Evolutionary conservation across 2,797 vertebrate genomes (phyloP).

Genomic region (Spatula clypeata): DNA sequence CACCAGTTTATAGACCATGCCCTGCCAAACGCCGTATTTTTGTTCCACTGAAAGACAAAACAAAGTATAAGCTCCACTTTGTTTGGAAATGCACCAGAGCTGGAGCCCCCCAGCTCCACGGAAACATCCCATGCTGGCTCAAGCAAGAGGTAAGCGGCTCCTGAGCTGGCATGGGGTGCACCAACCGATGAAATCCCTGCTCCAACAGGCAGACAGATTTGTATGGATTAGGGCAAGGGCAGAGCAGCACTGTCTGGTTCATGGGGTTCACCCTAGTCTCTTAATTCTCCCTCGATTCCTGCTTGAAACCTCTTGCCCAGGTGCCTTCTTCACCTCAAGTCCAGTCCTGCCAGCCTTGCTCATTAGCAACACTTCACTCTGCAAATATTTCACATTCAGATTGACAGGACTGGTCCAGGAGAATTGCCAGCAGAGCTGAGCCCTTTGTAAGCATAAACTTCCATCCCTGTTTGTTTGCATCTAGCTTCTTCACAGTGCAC

Average conservation of each 20-base stretch:
- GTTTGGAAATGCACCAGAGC: slow-evolving; percentile 38
- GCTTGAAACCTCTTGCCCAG: neutral
- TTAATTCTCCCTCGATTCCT: neutral
- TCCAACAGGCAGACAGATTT: neutral
- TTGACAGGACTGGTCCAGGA: slow-evolving; percentile 49
- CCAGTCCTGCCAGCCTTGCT: neutral
- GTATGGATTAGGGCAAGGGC: neutral
- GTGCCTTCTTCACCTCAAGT: neutral
- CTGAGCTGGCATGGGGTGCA: neutral
- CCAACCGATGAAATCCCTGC: rapidly evolving
- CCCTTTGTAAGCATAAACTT: slow-evolving; percentile 43
- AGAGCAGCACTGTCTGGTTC: neutral
- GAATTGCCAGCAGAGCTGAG: slow-evolving; percentile 26
- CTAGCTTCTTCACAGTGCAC: slow-evolving; percentile 3
- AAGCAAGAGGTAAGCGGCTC: neutral
- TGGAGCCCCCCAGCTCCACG: neutral
- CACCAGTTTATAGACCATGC: neutral
- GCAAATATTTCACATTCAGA: slow-evolving; percentile 61
- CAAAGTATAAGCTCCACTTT: slow-evolving; percentile 4
- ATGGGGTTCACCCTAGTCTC: neutral
- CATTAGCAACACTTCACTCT: slow-evolving; percentile 66
- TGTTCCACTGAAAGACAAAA: slow-evolving; percentile 57
- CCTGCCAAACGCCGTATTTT: neutral
- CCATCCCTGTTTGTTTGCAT: slow-evolving; percentile 3
- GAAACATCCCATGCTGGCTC: neutral